phyloP scores from a whole-genome alignment of 2,113 vertebrate genomes.

The Naja naja region DNA sequence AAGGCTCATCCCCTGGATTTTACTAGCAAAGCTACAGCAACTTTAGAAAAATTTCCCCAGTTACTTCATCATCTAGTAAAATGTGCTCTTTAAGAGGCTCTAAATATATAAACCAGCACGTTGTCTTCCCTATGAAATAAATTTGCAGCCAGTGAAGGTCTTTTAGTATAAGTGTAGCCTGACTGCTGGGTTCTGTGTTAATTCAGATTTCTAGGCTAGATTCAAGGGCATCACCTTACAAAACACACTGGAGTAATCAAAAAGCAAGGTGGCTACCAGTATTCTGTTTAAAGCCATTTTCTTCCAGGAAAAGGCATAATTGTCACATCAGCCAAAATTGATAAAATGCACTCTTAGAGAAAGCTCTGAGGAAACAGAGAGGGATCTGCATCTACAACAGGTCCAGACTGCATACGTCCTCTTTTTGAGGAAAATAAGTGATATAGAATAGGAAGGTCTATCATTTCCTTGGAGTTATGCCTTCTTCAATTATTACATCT shows the following conservation, averaged over 20 bases:
- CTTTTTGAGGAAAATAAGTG: not conserved
- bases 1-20: not conserved
- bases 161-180: not conserved
- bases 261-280: not conserved
- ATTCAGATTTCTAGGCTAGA: not conserved
- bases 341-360: not conserved
- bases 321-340: not conserved
- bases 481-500: too few species aligned
- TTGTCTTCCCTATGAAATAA: not conserved
- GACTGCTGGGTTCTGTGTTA: not conserved
- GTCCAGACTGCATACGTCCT: not conserved
- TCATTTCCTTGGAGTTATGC: too few species aligned
- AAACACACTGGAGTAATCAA: not conserved
- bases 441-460: not conserved
- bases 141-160: not conserved
- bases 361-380: not conserved
- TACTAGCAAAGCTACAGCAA: not conserved
- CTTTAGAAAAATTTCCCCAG: not conserved
- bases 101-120: not conserved
- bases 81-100: not conserved
- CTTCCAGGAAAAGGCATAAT: not conserved
- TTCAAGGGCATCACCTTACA: not conserved
- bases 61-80: not conserved
- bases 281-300: not conserved
- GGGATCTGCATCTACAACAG: not conserved